Conservation (phyloP, 2,797 vertebrate genomes). For the Galagoides demidoff region DNA sequence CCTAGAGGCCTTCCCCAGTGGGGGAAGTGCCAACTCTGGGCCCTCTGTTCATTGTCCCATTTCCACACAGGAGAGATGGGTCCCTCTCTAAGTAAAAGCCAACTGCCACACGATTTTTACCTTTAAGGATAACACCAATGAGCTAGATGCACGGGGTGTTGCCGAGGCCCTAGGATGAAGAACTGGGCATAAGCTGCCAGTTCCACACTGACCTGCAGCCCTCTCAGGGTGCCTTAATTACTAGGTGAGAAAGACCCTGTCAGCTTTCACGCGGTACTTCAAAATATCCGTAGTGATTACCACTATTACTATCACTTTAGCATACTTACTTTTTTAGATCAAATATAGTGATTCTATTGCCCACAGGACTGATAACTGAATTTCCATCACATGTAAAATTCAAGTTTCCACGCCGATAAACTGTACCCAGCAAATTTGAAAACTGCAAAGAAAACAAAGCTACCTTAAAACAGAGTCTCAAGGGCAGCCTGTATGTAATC, state of each 20-base stretch:
- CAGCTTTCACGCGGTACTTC: rapidly evolving
- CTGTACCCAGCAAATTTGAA: conserved; percentile 95
- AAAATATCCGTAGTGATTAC: too few relatives aligned
- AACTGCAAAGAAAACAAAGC: conserved; percentile 87
- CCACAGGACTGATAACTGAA: conserved; percentile 95
- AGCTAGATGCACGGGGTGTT: rapidly evolving
- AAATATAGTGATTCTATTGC: conserved; percentile 95
- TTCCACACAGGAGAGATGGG: not conserved
- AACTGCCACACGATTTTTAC: not conserved
- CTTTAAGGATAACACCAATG: not conserved
- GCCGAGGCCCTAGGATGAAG: not conserved
- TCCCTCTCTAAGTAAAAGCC: not conserved
- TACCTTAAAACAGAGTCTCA: not conserved
- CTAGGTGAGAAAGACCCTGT: not conserved
- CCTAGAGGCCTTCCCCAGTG: not conserved
- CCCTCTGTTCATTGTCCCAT: not conserved
- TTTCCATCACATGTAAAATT: conserved; percentile 94
- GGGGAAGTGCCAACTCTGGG: not conserved
- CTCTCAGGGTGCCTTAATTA: not conserved
- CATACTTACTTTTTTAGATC: conserved; percentile 94
- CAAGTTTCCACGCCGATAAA: conserved; percentile 95
- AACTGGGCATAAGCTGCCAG: not conserved
- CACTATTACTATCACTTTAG: rapidly evolving
- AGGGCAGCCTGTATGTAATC: too few relatives aligned
- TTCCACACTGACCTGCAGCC: too few relatives aligned